phyloP scores from a whole-genome alignment of 2,797 vertebrate genomes.

The Halcyon smyrnensis region DNA sequence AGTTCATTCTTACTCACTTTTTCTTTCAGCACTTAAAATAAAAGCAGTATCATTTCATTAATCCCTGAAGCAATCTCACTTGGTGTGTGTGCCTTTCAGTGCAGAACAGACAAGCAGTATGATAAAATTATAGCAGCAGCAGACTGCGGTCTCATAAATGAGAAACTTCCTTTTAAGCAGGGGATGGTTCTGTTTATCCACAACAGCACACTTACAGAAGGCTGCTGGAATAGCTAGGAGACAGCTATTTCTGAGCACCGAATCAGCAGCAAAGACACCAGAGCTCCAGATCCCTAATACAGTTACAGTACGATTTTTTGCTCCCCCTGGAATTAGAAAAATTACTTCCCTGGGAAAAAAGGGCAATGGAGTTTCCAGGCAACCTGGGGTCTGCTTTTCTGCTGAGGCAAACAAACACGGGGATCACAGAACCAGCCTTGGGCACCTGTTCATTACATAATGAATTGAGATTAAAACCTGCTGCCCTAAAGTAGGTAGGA shows the following conservation, averaged over 20 bases:
- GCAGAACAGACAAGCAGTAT: neutral
- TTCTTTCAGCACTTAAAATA: constrained; percentile 5
- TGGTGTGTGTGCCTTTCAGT: neutral
- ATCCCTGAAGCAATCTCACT: constrained; percentile 15
- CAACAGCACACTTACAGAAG: neutral
- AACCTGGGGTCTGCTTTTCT: neutral
- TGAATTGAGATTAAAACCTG: neutral
- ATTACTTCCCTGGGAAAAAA: neutral
- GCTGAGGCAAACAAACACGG: neutral
- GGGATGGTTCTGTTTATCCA: neutral
- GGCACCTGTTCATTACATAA: neutral
- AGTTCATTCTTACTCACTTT: neutral
- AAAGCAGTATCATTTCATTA: neutral
- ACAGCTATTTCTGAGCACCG: neutral
- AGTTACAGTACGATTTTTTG: neutral
- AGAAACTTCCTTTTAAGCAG: constrained; percentile 21
- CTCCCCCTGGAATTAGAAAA: neutral
- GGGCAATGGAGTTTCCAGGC: neutral
- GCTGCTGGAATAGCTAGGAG: neutral
- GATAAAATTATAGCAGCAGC: neutral
- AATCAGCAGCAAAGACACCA: neutral
- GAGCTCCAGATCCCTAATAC: neutral
- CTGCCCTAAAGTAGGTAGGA: neutral
- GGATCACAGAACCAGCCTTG: neutral
- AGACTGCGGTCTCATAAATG: neutral